A percentile compares a stretch with the other conserved stretches of the same genome.
Evolutionary conservation across 2,113 vertebrate species (phyloP).

Genomic region (Semnopithecus entellus): DNA sequence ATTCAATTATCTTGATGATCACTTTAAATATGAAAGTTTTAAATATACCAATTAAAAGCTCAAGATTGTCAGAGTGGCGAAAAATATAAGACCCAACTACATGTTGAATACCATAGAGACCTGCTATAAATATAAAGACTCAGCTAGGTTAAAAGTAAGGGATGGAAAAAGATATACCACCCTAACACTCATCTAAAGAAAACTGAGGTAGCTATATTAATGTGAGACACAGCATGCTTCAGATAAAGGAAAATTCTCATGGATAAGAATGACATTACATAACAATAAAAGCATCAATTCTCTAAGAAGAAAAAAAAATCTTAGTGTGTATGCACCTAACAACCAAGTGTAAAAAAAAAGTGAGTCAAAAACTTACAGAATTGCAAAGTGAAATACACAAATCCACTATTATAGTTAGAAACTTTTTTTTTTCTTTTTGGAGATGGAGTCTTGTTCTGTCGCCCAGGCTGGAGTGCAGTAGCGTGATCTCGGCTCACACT

Average conservation of each 20-base stretch:
- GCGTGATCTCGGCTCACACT: too few relatives aligned
- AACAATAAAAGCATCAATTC: background rate
- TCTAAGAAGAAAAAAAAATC: background rate
- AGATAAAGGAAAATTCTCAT: background rate
- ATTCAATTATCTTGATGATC: background rate
- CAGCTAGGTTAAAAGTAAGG: background rate
- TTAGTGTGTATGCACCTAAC: background rate
- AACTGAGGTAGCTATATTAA: background rate
- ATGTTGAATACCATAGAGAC: background rate
- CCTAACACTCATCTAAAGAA: background rate
- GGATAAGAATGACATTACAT: background rate
- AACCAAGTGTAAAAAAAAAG: background rate
- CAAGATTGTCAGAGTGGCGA: background rate
- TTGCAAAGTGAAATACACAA: background rate
- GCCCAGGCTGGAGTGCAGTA: too few relatives aligned
- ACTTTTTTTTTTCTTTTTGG: background rate
- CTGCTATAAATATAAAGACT: background rate
- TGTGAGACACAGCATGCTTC: background rate
- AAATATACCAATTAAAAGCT: background rate
- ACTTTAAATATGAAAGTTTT: background rate
- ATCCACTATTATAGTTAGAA: background rate
- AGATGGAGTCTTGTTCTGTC: too few relatives aligned
- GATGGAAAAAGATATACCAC: background rate
- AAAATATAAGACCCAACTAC: background rate
- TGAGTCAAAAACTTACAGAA: background rate